Conservation (phyloP, 1,140 invertebrate species). For the Apis dorsata region DNA sequence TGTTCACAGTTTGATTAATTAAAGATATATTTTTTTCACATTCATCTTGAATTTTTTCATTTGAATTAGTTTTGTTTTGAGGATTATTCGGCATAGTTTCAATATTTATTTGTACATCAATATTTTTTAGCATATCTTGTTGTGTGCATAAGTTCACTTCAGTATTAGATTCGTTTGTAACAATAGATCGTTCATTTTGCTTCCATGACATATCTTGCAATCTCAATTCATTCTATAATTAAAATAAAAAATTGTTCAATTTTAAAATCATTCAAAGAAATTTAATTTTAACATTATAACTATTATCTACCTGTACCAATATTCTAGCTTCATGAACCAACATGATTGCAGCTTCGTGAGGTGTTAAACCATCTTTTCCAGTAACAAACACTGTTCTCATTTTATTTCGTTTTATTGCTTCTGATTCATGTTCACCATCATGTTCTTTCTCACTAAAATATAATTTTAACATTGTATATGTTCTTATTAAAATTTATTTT, state of each 20-base stretch:
- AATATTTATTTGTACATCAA: neutral
- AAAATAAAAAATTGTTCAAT: slow-evolving; percentile 14
- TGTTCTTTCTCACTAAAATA: slow-evolving; percentile 84
- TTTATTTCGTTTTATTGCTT: slow-evolving; percentile 85
- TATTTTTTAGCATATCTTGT: neutral
- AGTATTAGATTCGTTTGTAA: slow-evolving; percentile 3
- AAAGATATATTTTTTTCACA: neutral
- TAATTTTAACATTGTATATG: slow-evolving; percentile 11
- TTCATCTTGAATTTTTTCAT: neutral
- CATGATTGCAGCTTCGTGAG: slow-evolving; percentile 89
- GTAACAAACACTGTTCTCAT: slow-evolving; percentile 90
- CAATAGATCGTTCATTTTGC: slow-evolving; percentile 51
- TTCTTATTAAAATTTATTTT: neutral
- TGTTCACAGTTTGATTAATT: neutral
- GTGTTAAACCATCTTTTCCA: slow-evolving; percentile 89
- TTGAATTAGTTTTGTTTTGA: neutral
- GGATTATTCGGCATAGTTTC: neutral
- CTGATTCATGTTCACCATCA: slow-evolving; percentile 85
- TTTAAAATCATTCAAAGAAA: slow-evolving; percentile 60
- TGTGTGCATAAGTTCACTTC: neutral
- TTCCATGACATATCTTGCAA: slow-evolving; percentile 78
- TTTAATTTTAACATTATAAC: slow-evolving; percentile 70
- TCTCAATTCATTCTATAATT: slow-evolving; percentile 80
- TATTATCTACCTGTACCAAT: slow-evolving; percentile 80
- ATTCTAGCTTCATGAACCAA: slow-evolving; percentile 90